Evolutionary conservation across 2,888 invertebrate species (phyloP).

Genomic region (Rhaphigaster nebulosa): DNA sequence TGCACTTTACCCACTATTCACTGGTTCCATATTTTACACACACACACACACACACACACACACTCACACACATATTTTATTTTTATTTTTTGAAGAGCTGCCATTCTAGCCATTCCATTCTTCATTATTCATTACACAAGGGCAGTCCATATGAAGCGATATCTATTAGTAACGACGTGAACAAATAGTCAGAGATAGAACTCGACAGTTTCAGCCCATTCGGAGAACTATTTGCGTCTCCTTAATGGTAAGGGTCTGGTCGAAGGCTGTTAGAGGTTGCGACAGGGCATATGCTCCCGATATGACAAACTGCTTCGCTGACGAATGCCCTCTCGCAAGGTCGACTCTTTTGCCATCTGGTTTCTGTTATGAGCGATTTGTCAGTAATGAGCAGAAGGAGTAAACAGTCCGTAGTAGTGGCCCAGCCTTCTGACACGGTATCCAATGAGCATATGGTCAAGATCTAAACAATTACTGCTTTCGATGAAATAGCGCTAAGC

Average conservation of each 20-base stretch:
- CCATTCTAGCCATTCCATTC: no score
- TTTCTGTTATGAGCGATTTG: slow-evolving; percentile 27
- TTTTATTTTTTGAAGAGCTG: no score
- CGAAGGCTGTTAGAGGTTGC: neutral
- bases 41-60: no score
- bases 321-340: neutral
- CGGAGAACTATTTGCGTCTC: neutral
- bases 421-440: neutral
- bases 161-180: neutral
- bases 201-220: neutral
- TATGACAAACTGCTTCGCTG: slow-evolving; percentile 29
- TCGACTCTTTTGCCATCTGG: slow-evolving; percentile 6
- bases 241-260: neutral
- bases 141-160: neutral
- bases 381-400: neutral
- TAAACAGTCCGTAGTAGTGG: neutral
- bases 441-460: neutral
- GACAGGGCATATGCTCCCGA: neutral
- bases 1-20: no score
- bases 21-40: no score
- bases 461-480: neutral
- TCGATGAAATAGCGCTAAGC: neutral
- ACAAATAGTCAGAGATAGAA: neutral
- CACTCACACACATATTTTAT: no score
- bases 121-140: neutral